Percentiles rank a stretch among this genome's conserved stretches.
Conservation (phyloP, 2,888 invertebrate genomes). For the Drosophila quinaria region DNA sequence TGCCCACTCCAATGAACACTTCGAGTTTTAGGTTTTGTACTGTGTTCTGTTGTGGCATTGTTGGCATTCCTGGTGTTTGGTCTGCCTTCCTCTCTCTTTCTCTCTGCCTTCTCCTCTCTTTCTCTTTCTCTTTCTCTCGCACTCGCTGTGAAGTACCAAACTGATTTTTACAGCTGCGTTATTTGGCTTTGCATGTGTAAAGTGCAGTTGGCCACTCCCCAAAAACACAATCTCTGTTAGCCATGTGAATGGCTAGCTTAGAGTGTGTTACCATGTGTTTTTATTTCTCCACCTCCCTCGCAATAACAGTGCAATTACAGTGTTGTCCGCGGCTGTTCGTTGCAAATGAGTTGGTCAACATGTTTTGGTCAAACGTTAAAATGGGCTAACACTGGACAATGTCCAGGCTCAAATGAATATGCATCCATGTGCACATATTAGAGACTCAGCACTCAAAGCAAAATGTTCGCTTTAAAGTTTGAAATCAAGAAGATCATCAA, state of each 20-base stretch:
- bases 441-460: not conserved
- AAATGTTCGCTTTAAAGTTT: constrained; percentile 1
- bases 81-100: not conserved
- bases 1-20: constrained; percentile 33
- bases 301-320: constrained; percentile 70
- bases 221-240: constrained; percentile 1
- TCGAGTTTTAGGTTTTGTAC: constrained; percentile 4
- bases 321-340: constrained; percentile 66
- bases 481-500: not conserved
- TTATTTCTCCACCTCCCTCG: constrained; percentile 28
- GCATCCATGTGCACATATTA: constrained; percentile 10
- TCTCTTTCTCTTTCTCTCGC: not conserved
- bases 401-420: constrained; percentile 26
- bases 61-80: constrained; percentile 31
- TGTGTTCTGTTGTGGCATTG: constrained; percentile 38
- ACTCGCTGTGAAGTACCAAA: constrained; percentile 57
- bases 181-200: constrained; percentile 66
- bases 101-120: not conserved
- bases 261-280: constrained; percentile 15
- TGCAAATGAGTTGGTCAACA: constrained; percentile 78
- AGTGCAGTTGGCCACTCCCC: constrained; percentile 58
- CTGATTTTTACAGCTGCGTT: constrained; percentile 67
- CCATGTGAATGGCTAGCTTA: not conserved
- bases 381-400: constrained; percentile 27
- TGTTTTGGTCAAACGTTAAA: constrained; percentile 51